Evolutionary conservation across 2,797 vertebrate genomes (phyloP).

Genomic region (Spea hammondii): DNA sequence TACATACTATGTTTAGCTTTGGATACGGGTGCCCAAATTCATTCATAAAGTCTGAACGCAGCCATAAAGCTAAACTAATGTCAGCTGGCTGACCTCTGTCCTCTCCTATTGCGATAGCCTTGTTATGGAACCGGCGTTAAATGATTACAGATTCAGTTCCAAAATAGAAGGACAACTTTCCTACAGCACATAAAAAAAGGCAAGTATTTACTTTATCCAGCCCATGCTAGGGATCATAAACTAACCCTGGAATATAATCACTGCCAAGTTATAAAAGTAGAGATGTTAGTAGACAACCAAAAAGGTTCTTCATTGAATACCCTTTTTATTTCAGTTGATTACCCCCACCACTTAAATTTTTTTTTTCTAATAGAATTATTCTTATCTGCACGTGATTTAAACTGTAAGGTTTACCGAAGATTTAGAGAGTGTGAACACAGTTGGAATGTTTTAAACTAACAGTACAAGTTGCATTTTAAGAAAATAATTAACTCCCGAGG

Average conservation of each 20-base stretch:
- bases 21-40: neutral
- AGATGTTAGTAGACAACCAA: constrained; percentile 58
- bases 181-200: constrained; percentile 57
- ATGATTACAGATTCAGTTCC: constrained; percentile 44
- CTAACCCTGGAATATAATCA: constrained; percentile 54
- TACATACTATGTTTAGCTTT: no score
- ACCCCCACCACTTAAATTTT: constrained; percentile 45
- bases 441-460: constrained; percentile 87
- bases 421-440: constrained; percentile 90
- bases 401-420: constrained; percentile 77
- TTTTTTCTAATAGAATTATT: constrained; percentile 72
- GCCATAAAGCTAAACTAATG: constrained; percentile 2
- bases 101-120: constrained; percentile 30
- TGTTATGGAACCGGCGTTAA: constrained; percentile 53
- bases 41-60: constrained; percentile 3
- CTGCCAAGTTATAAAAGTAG: constrained; percentile 58
- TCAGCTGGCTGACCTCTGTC: constrained; percentile 35
- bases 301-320: constrained; percentile 63
- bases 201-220: constrained; percentile 63
- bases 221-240: constrained; percentile 60
- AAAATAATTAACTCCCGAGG: constrained; percentile 88
- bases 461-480: constrained; percentile 80
- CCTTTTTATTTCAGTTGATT: constrained; percentile 62
- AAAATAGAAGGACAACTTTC: constrained; percentile 42
- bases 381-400: constrained; percentile 82